Conservation (phyloP, 2,888 invertebrate genomes). For the Crepidodera aurea region DNA sequence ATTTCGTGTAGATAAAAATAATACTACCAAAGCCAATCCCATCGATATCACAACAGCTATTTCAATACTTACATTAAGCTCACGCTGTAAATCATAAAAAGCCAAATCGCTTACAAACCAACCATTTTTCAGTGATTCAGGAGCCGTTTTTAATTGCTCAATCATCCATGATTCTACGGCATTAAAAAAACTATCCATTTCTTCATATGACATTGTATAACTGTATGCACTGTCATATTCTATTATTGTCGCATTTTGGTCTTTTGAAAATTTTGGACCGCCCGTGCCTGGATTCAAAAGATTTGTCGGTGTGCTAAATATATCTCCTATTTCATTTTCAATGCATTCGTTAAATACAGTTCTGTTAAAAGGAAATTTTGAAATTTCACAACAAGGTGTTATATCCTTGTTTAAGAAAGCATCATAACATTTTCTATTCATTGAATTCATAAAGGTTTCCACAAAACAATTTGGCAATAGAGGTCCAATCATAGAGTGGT, state of each 20-base stretch:
- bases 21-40: constrained; percentile 78
- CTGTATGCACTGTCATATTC: constrained; percentile 88
- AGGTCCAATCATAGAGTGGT: constrained; percentile 77
- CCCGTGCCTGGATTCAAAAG: constrained; percentile 76
- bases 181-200: constrained; percentile 79
- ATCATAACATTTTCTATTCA: constrained; percentile 77
- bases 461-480: constrained; percentile 90
- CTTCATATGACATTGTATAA: constrained; percentile 80
- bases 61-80: constrained; percentile 84
- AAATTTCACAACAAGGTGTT: constrained; percentile 84
- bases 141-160: constrained; percentile 75
- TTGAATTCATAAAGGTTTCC: constrained; percentile 83
- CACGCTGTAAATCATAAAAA: constrained; percentile 90
- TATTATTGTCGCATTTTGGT: constrained; percentile 68
- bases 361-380: constrained; percentile 80
- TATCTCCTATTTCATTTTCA: constrained; percentile 76
- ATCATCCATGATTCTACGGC: constrained; percentile 82
- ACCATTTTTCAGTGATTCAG: constrained; percentile 79
- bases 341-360: constrained; percentile 82
- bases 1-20: constrained; percentile 85
- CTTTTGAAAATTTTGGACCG: constrained; percentile 83
- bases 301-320: constrained; percentile 78
- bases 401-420: constrained; percentile 74
- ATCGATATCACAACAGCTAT: constrained; percentile 84
- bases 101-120: constrained; percentile 91